These are phyloP conservation scores for Grammomys surdaster DNA, from an alignment of 2,113 vertebrate species.

Conservation along the genomic window DNA sequence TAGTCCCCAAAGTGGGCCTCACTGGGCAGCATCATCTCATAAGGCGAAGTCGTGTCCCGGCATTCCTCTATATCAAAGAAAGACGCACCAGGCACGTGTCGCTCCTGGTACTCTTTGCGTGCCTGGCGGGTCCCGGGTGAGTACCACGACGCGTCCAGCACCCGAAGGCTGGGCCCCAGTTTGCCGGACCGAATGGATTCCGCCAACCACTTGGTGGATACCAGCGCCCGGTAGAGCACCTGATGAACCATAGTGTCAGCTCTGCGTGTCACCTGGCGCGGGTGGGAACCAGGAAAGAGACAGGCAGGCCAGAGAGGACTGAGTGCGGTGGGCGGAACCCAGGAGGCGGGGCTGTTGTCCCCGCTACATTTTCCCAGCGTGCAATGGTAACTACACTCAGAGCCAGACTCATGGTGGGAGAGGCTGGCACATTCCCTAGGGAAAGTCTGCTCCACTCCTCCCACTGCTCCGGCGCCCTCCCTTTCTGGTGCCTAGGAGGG, in stretches of 20 bases:
- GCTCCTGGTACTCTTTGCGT: constrained; percentile 89
- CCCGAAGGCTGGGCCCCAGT: constrained; percentile 86
- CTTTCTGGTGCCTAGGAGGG: background rate
- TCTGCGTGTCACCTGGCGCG: constrained; percentile 61
- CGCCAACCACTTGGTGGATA: constrained; percentile 92
- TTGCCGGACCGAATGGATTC: constrained; percentile 87
- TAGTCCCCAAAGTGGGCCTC: constrained; percentile 89
- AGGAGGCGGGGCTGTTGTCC: background rate
- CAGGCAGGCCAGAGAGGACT: background rate
- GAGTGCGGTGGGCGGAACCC: background rate
- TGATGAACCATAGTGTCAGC: constrained; percentile 84
- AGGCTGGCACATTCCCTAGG: background rate
- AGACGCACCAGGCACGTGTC: constrained; percentile 93
- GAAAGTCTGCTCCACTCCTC: background rate
- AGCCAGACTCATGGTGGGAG: fast-evolving
- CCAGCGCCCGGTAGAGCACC: constrained; percentile 87
- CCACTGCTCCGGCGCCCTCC: background rate
- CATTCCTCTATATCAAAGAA: constrained; percentile 97
- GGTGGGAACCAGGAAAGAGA: constrained; percentile 56
- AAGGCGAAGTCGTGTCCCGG: constrained; percentile 88
- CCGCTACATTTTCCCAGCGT: background rate
- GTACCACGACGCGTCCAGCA: constrained; percentile 96
- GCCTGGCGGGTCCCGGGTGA: constrained; percentile 89
- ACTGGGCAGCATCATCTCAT: constrained; percentile 94
- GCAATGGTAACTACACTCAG: background rate